Evolutionary conservation across 2,113 vertebrate genomes (phyloP).

Genomic region (Rhabdornis inornatus): DNA sequence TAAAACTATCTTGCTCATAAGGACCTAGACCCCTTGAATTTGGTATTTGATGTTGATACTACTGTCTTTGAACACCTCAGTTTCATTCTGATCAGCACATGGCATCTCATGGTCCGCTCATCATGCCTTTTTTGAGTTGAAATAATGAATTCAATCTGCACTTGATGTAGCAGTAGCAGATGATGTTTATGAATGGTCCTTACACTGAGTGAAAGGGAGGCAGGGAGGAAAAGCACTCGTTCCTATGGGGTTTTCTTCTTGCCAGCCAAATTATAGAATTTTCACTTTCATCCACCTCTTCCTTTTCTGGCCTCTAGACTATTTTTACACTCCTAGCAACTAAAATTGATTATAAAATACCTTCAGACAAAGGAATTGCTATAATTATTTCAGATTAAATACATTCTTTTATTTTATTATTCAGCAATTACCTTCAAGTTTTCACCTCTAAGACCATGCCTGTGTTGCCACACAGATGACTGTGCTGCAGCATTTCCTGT

Average conservation of each 20-base stretch:
- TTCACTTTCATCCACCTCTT: not conserved
- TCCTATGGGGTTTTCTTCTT: accelerated
- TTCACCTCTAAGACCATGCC: not conserved
- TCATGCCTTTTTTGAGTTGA: not conserved
- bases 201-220: not conserved
- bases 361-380: not conserved
- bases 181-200: not conserved
- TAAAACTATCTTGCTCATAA: not conserved
- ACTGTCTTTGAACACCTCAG: not conserved
- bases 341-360: not conserved
- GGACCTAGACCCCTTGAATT: not conserved
- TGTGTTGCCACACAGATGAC: not conserved
- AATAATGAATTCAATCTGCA: not conserved
- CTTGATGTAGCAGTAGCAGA: not conserved
- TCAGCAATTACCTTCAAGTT: not conserved
- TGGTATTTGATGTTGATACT: not conserved
- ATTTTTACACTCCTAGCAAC: not conserved
- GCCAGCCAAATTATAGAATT: not conserved
- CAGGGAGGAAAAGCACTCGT: not conserved
- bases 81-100: not conserved
- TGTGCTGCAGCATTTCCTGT: not conserved
- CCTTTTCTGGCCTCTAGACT: not conserved
- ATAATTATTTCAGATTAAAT: not conserved
- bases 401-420: not conserved
- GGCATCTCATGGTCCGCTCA: not conserved